phyloP scores from a whole-genome alignment of 2,797 vertebrate genomes.

The Dendrocincla tyrannina region DNA sequence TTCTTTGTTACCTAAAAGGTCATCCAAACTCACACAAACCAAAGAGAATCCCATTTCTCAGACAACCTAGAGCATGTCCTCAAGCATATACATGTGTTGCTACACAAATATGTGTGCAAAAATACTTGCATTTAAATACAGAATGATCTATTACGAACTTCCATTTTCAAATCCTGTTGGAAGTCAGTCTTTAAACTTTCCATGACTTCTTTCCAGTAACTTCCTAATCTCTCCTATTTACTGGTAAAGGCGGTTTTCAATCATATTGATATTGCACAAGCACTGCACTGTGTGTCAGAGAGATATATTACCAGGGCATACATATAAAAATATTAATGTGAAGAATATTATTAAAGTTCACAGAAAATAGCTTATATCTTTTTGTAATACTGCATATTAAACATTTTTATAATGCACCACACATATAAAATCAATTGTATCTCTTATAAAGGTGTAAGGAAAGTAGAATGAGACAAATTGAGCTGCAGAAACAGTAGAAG shows the following conservation, averaged over 20 bases:
- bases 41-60: background rate
- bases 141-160: background rate
- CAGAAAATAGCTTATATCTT: background rate
- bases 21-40: background rate
- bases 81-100: background rate
- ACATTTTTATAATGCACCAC: background rate
- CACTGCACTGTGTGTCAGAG: background rate
- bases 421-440: background rate
- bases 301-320: background rate
- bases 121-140: background rate
- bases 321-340: background rate
- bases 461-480: background rate
- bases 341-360: background rate
- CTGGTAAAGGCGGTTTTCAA: background rate
- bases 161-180: background rate
- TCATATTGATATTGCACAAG: background rate
- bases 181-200: background rate
- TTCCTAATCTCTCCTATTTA: background rate
- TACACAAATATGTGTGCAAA: background rate
- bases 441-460: background rate
- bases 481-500: background rate
- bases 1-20: background rate
- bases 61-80: background rate
- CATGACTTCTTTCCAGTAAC: background rate
- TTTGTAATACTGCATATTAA: background rate